A percentile compares a stretch with the other conserved stretches of the same genome.
Evolutionary conservation across 2,797 vertebrate genomes (phyloP).

Genomic region (Anas bernieri): DNA sequence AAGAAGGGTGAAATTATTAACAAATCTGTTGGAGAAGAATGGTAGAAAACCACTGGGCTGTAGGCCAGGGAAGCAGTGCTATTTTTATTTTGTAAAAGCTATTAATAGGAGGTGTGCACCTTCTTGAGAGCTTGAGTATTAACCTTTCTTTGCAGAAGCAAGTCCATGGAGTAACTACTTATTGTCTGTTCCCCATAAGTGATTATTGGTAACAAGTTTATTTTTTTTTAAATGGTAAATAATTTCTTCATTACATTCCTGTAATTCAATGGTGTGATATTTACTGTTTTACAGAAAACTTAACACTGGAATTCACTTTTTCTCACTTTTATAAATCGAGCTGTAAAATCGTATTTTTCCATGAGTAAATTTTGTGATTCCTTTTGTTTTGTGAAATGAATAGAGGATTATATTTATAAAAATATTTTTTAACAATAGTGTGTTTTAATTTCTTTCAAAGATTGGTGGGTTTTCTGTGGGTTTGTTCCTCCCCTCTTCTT

Average conservation of each 20-base stretch:
- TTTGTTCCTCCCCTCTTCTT: background rate
- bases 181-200: background rate
- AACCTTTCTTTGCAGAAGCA: slow-evolving; percentile 48
- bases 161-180: background rate
- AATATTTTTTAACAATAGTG: background rate
- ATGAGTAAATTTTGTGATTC: background rate
- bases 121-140: slow-evolving; percentile 36
- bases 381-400: background rate
- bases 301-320: slow-evolving; percentile 10
- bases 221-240: background rate
- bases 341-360: background rate
- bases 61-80: slow-evolving; percentile 36
- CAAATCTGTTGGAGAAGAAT: background rate
- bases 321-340: slow-evolving; percentile 25
- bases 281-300: background rate
- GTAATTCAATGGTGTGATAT: background rate
- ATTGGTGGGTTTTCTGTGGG: background rate
- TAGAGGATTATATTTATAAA: slow-evolving; percentile 36
- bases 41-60: slow-evolving; percentile 51
- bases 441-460: background rate
- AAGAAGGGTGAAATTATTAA: slow-evolving; percentile 24
- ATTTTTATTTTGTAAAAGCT: slow-evolving; percentile 55
- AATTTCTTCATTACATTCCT: background rate
- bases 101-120: slow-evolving; percentile 50
- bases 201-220: background rate